Evolutionary conservation across 1,140 invertebrate species (phyloP).

Genomic region (Pteromalus puparum): DNA sequence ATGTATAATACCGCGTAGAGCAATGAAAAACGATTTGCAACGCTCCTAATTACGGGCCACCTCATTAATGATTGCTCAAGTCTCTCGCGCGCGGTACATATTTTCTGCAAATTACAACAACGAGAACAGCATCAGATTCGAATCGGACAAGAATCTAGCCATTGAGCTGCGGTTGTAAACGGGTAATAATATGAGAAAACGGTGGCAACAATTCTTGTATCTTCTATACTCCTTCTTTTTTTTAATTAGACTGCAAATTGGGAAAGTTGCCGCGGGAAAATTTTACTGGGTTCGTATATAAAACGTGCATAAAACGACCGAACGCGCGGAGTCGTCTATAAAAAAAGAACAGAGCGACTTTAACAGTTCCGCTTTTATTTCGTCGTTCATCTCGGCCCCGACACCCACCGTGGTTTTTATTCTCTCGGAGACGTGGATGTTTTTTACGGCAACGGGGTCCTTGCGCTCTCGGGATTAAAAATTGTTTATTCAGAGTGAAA

Average conservation of each 20-base stretch:
- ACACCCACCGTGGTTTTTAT: not conserved
- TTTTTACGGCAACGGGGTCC: not conserved
- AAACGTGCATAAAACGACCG: not conserved
- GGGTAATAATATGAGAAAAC: not conserved
- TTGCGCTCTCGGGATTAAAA: not conserved
- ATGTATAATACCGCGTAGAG: not conserved
- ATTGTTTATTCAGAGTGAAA: not conserved
- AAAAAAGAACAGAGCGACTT: not conserved
- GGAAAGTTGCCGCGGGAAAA: not conserved
- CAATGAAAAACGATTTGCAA: constrained; percentile 4
- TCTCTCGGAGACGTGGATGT: not conserved
- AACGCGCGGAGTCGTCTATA: not conserved
- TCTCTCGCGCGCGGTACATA: not conserved
- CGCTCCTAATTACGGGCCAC: constrained; percentile 11
- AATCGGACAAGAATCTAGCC: not conserved
- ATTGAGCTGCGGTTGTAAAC: not conserved
- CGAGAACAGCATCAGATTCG: not conserved
- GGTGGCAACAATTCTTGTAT: not conserved
- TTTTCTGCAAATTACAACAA: not conserved
- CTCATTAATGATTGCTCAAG: not conserved
- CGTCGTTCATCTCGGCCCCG: constrained; percentile 16
- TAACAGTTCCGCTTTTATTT: constrained; percentile 7
- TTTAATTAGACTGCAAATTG: not conserved
- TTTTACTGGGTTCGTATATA: not conserved
- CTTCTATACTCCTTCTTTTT: not conserved